phyloP scores from a whole-genome alignment of 2,797 vertebrate genomes.

The Sebastes hubbsi region DNA sequence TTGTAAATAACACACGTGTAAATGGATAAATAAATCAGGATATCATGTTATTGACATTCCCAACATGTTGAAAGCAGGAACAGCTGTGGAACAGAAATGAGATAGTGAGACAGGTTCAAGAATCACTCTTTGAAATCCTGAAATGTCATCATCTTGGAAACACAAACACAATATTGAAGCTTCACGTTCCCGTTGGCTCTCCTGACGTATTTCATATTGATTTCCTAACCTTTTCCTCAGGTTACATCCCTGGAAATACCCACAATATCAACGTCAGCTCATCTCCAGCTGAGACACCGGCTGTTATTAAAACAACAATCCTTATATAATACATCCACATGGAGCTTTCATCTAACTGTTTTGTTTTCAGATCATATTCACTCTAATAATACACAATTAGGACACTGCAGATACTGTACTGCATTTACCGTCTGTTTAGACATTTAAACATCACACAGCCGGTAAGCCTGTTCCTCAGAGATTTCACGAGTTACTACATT shows the following conservation, averaged over 20 bases:
- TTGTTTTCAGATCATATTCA: neutral
- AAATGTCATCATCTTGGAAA: conserved; percentile 38
- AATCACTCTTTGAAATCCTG: neutral
- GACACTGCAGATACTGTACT: neutral
- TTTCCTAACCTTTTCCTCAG: conserved; percentile 15
- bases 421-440: neutral
- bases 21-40: neutral
- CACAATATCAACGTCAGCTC: neutral
- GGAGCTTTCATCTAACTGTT: neutral
- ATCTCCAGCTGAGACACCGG: neutral
- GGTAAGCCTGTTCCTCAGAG: neutral
- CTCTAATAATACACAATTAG: neutral
- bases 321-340: too few species aligned
- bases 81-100: neutral
- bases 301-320: neutral
- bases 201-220: conserved; percentile 39
- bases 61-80: neutral
- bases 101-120: neutral
- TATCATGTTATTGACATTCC: neutral
- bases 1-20: neutral
- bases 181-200: neutral
- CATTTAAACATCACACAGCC: neutral
- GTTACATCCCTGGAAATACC: conserved; percentile 10
- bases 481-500: neutral
- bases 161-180: conserved; percentile 23